Conservation (phyloP, 2,797 vertebrate species). For the Prunella strophiata region DNA sequence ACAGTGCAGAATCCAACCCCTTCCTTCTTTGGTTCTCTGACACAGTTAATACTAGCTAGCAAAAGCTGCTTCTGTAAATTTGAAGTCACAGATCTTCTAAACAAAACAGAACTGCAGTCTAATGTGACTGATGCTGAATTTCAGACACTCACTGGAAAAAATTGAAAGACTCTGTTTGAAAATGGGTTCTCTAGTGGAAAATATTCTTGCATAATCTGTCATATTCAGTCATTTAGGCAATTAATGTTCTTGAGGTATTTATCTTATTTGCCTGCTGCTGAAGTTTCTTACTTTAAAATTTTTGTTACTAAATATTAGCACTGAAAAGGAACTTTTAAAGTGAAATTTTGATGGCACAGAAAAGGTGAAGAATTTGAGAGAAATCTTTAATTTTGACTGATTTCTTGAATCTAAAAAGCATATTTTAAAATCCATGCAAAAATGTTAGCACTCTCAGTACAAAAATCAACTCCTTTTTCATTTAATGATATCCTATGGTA, state of each 20-base stretch:
- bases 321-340: background rate
- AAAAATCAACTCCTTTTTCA: background rate
- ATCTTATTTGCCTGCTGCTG: background rate
- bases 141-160: background rate
- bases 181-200: background rate
- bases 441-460: background rate
- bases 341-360: background rate
- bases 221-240: background rate
- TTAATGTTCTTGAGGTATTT: background rate
- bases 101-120: background rate
- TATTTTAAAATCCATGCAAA: background rate
- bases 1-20: background rate
- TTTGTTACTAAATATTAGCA: background rate
- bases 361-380: background rate
- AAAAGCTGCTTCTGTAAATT: background rate
- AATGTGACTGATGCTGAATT: background rate
- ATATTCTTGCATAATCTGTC: background rate
- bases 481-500: background rate
- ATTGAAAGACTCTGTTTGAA: background rate
- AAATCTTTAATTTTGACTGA: background rate
- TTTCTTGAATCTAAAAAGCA: background rate
- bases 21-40: background rate
- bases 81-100: background rate
- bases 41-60: background rate
- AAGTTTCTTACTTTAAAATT: background rate